Base-by-base conservation (phyloP, 2,797 vertebrate species). In the Intellagama lesueurii region DNA sequence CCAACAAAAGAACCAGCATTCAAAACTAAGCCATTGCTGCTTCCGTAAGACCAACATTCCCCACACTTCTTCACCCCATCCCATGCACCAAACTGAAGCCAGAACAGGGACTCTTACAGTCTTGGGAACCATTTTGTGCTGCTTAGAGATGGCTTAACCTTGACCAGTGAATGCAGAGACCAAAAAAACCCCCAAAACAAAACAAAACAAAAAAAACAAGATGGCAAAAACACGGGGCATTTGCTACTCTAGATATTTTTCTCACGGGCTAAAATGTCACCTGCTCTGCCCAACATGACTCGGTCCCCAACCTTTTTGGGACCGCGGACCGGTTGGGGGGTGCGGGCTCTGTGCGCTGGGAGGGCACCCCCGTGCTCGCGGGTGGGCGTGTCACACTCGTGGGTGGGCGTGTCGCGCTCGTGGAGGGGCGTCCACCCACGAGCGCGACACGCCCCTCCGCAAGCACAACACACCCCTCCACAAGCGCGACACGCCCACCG, bases 191-290 rank as follows among this genome's bases (percentile, higher is more conserved):
- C 40, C 40, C 40, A 40, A 40, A 40, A 40, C 40, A 40, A 40
- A 40, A 1, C 40, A 28, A 72, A 77, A 49, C 83, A 94, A 83
- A 87, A 90, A 84, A 16, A 92, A 88, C 80, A 86, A 85, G 17
- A 3, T 68, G 81, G 86, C 81, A 19, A 68, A 69, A 92, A 92
- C 7, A 86, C 69, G 83, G 92, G 81, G 60, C 69, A n/a, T 75
- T 93, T 92, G 35, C 83, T 88, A 83, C 81, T 44, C 32, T 30
- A 86, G 56, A 2, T 81, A 7, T 26, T 32, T 68, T 88, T 88
- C 91, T 86, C 64, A 83, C 72, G 78, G 35, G 91, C 88, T 47
- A 47, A 0, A 7, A 12, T 30, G 82, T 88, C 88, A 90, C 75
- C 76, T 17, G 79, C 81, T n/a, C 56, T 24, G 88, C 92, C 88